Conservation (phyloP, 2,888 invertebrate genomes). For the Harmothoe impar region DNA sequence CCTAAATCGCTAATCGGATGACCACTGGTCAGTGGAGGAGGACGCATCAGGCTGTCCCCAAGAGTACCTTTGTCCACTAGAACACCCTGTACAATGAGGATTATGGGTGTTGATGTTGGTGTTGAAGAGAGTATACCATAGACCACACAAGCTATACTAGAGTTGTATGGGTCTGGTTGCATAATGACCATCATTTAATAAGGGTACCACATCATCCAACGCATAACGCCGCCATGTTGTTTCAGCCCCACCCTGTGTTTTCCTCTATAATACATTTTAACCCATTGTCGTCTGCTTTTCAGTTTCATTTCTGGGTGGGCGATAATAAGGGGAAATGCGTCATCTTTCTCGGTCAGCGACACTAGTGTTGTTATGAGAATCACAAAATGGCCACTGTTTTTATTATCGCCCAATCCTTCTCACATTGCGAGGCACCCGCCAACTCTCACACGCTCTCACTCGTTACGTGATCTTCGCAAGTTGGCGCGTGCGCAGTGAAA, state of each 20-base stretch:
- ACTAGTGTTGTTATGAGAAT: constrained; percentile 27
- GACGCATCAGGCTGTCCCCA: too few species aligned
- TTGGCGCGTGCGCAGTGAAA: constrained; percentile 59
- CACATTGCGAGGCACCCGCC: not conserved
- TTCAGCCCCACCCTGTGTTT: too few species aligned
- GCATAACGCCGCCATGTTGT: too few species aligned
- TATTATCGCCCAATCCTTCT: constrained; percentile 7
- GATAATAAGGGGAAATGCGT: not conserved
- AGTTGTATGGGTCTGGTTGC: not conserved
- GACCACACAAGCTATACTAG: not conserved
- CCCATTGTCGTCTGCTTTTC: too few species aligned
- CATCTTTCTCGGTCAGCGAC: not conserved
- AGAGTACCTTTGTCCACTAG: constrained; percentile 7
- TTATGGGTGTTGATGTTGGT: not conserved
- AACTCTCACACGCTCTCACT: not conserved
- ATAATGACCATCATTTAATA: not conserved
- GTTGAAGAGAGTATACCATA: not conserved
- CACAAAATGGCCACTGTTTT: not conserved
- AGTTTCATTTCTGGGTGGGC: too few species aligned
- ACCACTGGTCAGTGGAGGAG: not conserved
- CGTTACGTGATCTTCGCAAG: constrained; percentile 55
- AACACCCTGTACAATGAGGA: not conserved
- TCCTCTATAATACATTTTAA: too few species aligned
- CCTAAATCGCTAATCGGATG: constrained; percentile 53
- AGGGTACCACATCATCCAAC: too few species aligned